Evolutionary conservation across 2,888 invertebrate species (phyloP).

Genomic region (Hipparchia semele): DNA sequence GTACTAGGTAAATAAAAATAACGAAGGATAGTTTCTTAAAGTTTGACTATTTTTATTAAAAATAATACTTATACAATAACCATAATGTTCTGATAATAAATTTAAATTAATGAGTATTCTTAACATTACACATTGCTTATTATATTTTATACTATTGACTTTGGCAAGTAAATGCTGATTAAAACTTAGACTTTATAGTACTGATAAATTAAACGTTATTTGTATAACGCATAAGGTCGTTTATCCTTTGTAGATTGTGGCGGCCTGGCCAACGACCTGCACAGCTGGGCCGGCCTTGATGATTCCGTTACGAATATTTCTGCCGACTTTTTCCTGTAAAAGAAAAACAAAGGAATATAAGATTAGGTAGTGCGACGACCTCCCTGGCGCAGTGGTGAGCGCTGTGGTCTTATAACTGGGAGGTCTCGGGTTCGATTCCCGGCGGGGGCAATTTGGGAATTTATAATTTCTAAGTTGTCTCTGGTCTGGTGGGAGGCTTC

Average conservation of each 20-base stretch:
- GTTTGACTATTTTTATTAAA: constrained; percentile 7
- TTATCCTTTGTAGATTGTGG: constrained; percentile 44
- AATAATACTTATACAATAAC: constrained; percentile 15
- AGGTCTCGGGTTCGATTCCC: too few relatives aligned
- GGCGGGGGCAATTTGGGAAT: too few relatives aligned
- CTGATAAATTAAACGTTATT: neutral
- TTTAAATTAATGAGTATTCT: constrained; percentile 18
- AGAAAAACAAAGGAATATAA: constrained; percentile 21
- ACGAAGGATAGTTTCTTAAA: too few relatives aligned
- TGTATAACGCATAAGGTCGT: neutral
- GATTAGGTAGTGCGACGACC: neutral
- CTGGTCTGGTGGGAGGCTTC: too few relatives aligned
- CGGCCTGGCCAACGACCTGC: constrained; percentile 51
- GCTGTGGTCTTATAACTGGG: too few relatives aligned
- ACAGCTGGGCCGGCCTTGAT: constrained; percentile 60
- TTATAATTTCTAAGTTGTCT: too few relatives aligned
- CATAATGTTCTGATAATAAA: neutral
- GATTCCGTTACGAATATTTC: constrained; percentile 53
- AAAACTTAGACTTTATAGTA: neutral
- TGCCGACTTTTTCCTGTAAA: constrained; percentile 54
- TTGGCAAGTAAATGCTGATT: constrained; percentile 15
- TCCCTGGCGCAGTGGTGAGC: too few relatives aligned
- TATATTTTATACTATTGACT: constrained; percentile 2
- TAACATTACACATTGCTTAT: neutral
- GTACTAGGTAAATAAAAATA: neutral